Evolutionary conservation across 2,888 invertebrate genomes (phyloP).

Genomic region (Chaitophorus viminalis): DNA sequence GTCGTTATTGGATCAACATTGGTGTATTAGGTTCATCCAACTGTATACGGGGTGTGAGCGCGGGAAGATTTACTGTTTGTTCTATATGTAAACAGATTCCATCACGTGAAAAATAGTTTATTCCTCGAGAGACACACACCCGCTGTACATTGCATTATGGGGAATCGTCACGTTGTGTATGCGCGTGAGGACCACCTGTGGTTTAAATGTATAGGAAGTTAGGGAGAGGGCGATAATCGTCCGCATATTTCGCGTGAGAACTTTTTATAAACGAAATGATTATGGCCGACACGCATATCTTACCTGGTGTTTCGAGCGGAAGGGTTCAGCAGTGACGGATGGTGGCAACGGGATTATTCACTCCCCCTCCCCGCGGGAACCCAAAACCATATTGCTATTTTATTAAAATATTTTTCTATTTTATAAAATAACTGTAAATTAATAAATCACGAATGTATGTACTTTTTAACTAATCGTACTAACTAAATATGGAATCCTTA

Average conservation of each 20-base stretch:
- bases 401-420: no score
- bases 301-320: background rate
- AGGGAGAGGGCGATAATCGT: background rate
- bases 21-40: background rate
- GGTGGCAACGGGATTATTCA: background rate
- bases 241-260: background rate
- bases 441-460: no score
- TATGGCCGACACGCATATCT: background rate
- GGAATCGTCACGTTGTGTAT: background rate
- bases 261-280: background rate
- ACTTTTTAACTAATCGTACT: no score
- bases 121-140: background rate
- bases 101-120: background rate
- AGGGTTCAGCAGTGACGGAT: background rate
- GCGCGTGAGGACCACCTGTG: background rate
- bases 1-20: background rate
- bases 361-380: background rate
- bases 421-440: no score
- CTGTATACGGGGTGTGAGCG: background rate
- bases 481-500: no score
- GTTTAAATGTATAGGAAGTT: background rate
- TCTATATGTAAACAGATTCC: background rate
- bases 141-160: background rate
- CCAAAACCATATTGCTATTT: background rate
- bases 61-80: background rate